Evolutionary conservation across 1,140 invertebrate genomes (phyloP), one percentile per base, ranked within the genome.

Genomic region (Saccostrea echinata): DNA sequence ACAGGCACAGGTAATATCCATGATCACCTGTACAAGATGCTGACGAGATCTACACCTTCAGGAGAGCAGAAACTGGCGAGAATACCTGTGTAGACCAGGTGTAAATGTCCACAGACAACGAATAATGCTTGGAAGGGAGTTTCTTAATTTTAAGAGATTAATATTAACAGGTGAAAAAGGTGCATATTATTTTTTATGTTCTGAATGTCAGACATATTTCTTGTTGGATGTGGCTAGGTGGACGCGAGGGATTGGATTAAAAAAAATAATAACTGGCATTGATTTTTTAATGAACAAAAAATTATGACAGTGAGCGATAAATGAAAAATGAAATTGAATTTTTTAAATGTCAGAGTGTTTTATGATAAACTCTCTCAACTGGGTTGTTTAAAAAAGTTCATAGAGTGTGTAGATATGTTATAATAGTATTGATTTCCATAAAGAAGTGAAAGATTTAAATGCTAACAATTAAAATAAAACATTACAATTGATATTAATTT

Each of bases 21-120:
- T 57, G n/a, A 71, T 71, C 64, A 71, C 64, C 64, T 71, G 64
- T 13, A 24, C 13, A 24, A 30, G 64, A 71, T 71, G 64, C 64
- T 71, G 64, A 43, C 12, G 27, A 71, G n/a, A 71, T 71, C 8
- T 24, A 71, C 64, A 71, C 64, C 27, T 27, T 21, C 12, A 71
- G 64, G 64, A 30, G 64, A 71, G 64, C n/a, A 57, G 64, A 30
- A 71, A 30, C 27, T 27, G 27, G 8, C n/a, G 64, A 30, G 64
- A 30, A 71, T 71, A 71, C 64, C 64, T 71, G 64, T 71, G 64
- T 71, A 71, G 24, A 13, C 27, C 64, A 27, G 64, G 64, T 33
- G 27, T 8, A 27, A 30, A 24, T 71, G 64, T 27, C 64, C 64
- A 71, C 21, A 12, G 64, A 30, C 64, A 27, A 24, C 27, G 24